Evolutionary conservation across 2,888 invertebrate genomes (phyloP), one percentile per base, ranked within the genome.

Genomic region (Tortrix viridana): DNA sequence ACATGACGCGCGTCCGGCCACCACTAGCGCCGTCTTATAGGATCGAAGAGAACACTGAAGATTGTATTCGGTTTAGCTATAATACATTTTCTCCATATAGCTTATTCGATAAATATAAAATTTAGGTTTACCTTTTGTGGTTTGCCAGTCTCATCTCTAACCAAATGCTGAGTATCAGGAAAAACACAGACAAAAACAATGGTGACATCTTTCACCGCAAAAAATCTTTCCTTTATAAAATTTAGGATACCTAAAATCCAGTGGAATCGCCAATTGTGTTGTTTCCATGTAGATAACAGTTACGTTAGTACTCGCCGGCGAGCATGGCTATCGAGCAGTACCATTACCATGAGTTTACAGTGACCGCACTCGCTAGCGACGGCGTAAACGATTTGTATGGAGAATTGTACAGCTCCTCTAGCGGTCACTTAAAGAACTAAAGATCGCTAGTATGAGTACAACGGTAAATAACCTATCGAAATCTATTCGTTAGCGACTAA

Each of bases 1-100:
- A 84, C 75, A 73, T 87, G 89, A 89, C 87, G 88, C 77, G 80
- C 76, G 77, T 88, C 88, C 87, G 86, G 80, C 73, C 72, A 66
- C 75, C 70, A 67, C 71, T 67, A 76, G 74, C 77, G 76, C 84
- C 84, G 79, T 84, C 80, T 84, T 80, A 32, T 32, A 77, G 80
- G 79, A 79, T 72, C 77, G 76, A 74, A 71, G 71, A 71, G 67
- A 75, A 62, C 73, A 67, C 70, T 71, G 62, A 61, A 74, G 77
- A 75, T 75, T 76, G 73, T 69, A 73, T 74, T 74, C 72, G 74
- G 77, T 77, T 75, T 74, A 74, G 73, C 74, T 74, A 71, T 76
- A 75, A 76, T 74, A 74, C 71, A 71, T 68, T 72, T 74, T 70
- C 71, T 74, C 71, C 72, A 61, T 7, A 16, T 26, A 3, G 2